phyloP scores from a whole-genome alignment of 2,888 invertebrate species.

The Argyra leucocephala region DNA sequence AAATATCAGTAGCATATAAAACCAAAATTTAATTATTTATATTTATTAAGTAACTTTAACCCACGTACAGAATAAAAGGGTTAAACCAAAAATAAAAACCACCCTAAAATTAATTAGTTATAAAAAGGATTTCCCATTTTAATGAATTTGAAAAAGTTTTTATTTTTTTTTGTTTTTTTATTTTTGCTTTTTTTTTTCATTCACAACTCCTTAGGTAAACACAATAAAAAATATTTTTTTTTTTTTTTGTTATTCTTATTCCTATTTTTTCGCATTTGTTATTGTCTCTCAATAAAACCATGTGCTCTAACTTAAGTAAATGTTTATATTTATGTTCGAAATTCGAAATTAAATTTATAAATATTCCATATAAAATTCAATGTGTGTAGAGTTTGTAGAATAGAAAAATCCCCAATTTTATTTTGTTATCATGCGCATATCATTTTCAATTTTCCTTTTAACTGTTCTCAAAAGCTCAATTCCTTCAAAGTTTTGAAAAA shows the following conservation, averaged over 20 bases:
- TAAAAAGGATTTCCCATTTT: constrained; percentile 1
- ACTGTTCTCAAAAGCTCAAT: neutral
- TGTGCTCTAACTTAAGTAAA: neutral
- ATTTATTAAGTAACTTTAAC: too few relatives aligned
- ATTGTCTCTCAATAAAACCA: neutral
- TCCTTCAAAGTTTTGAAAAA: neutral
- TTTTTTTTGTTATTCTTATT: neutral
- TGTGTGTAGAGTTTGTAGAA: too few relatives aligned
- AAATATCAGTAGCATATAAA: too few relatives aligned
- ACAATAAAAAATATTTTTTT: neutral
- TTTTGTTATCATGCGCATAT: too few relatives aligned
- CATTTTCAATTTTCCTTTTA: neutral
- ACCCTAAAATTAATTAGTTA: neutral
- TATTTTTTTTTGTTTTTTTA: neutral
- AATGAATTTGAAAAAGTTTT: constrained; percentile 5
- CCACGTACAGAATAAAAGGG: too few relatives aligned
- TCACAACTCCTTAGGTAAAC: neutral
- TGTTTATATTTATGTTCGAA: neutral
- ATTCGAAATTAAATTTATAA: too few relatives aligned
- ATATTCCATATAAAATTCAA: too few relatives aligned
- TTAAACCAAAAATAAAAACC: too few relatives aligned
- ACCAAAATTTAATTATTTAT: too few relatives aligned
- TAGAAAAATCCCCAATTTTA: too few relatives aligned
- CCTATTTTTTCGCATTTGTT: neutral
- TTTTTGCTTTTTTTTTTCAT: too few relatives aligned